phyloP scores from a whole-genome alignment of 2,113 vertebrate species.

The Eidolon helvum region DNA sequence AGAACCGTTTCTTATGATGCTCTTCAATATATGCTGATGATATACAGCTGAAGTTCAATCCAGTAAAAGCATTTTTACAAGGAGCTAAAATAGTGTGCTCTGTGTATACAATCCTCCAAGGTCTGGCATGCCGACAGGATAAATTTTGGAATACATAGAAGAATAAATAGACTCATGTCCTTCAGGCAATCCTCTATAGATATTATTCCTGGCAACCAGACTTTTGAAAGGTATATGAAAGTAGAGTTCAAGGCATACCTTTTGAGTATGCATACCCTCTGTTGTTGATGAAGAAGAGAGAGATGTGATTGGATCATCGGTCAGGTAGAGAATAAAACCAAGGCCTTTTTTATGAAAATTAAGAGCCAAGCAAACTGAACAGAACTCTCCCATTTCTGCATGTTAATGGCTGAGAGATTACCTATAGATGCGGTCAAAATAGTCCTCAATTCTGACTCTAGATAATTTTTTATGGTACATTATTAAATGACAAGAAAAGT shows the following conservation, averaged over 20 bases:
- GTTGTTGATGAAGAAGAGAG: background rate
- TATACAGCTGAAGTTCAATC: background rate
- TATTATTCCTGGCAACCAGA: background rate
- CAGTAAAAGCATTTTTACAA: background rate
- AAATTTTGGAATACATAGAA: background rate
- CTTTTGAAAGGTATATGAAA: conserved; percentile 26
- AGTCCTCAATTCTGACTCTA: background rate
- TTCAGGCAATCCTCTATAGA: background rate
- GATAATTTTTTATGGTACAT: background rate
- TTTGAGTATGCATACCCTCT: background rate
- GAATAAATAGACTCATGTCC: background rate
- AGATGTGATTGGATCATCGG: background rate
- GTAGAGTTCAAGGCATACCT: conserved; percentile 18
- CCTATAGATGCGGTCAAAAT: background rate
- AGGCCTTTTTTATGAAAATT: background rate
- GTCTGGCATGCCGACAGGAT: background rate
- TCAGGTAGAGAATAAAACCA: background rate
- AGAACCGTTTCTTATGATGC: background rate
- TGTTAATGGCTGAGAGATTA: background rate
- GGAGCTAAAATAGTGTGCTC: background rate
- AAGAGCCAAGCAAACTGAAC: background rate
- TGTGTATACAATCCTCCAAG: background rate
- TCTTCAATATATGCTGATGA: background rate
- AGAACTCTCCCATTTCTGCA: background rate
- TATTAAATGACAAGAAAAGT: background rate